A percentile compares a stretch with the other conserved stretches of the same genome.
phyloP scores from a whole-genome alignment of 2,888 invertebrate genomes.

The Brenthis daphne region DNA sequence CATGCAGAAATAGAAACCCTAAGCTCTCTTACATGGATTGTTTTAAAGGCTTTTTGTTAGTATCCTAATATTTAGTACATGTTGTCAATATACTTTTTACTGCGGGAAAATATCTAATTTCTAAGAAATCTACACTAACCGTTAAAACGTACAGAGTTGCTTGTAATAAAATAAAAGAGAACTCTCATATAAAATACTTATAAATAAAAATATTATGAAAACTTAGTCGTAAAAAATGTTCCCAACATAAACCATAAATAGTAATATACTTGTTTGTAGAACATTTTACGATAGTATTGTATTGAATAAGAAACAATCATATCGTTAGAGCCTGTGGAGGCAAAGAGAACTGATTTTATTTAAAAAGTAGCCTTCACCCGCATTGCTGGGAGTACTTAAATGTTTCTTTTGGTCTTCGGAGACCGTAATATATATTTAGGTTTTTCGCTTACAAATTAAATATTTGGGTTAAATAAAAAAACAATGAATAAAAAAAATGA shows the following conservation, averaged over 20 bases:
- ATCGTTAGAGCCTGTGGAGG: neutral
- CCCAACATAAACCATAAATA: conserved; percentile 4
- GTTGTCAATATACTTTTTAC: neutral
- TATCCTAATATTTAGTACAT: conserved; percentile 39
- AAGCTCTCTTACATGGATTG: conserved; percentile 96
- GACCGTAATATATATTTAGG: no score
- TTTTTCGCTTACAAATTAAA: no score
- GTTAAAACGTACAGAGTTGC: no score
- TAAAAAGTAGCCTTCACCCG: no score
- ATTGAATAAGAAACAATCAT: conserved; percentile 6
- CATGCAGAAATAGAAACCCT: conserved; percentile 85
- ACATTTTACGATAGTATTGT: conserved; percentile 12
- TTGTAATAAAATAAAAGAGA: no score
- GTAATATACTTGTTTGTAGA: conserved; percentile 7
- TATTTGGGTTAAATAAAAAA: no score
- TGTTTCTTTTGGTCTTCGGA: no score
- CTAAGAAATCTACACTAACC: no score
- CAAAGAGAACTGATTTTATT: conserved; percentile 8
- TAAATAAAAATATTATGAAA: conserved; percentile 8
- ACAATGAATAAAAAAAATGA: no score
- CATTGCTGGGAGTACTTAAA: no score
- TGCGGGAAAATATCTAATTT: no score
- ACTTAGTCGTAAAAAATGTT: conserved; percentile 8
- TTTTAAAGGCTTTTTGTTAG: conserved; percentile 92
- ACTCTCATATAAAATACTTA: no score